Evolutionary conservation across 2,888 invertebrate species (phyloP).

Genomic region (Cantharis nigra): DNA sequence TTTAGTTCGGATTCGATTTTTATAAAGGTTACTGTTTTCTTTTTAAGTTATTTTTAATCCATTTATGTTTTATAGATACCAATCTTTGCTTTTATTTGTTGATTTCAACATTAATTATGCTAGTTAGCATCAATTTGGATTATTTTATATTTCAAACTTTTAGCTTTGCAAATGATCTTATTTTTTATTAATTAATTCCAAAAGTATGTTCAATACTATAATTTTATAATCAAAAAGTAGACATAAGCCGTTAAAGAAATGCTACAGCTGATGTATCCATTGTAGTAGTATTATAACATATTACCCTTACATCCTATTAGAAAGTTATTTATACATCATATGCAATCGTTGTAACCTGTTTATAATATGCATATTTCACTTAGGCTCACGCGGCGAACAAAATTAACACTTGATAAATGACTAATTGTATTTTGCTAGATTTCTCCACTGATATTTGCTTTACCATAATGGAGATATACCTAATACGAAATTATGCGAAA

Average conservation of each 20-base stretch:
- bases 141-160: too few species aligned
- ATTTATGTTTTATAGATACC: too few species aligned
- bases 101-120: too few species aligned
- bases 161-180: not conserved
- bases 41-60: too few species aligned
- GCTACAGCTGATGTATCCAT: conserved; percentile 21
- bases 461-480: not conserved
- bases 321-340: conserved; percentile 32
- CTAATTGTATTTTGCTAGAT: conserved; percentile 6
- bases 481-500: not conserved
- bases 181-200: not conserved
- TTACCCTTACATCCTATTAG: conserved; percentile 31
- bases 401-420: conserved; percentile 31
- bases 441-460: not conserved
- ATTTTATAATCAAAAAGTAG: not conserved
- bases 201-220: not conserved
- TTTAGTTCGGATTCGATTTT: too few species aligned
- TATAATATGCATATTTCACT: conserved; percentile 30
- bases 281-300: conserved; percentile 27
- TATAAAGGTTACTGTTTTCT: too few species aligned
- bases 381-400: conserved; percentile 29
- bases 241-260: conserved; percentile 8
- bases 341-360: conserved; percentile 30
- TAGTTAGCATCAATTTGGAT: too few species aligned
- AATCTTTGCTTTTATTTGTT: too few species aligned